Evolutionary conservation across 92 coral and sea anemone species (phyloP), one percentile per base, ranked within the genome.

Genomic region (Isaurus tuberculatus): DNA sequence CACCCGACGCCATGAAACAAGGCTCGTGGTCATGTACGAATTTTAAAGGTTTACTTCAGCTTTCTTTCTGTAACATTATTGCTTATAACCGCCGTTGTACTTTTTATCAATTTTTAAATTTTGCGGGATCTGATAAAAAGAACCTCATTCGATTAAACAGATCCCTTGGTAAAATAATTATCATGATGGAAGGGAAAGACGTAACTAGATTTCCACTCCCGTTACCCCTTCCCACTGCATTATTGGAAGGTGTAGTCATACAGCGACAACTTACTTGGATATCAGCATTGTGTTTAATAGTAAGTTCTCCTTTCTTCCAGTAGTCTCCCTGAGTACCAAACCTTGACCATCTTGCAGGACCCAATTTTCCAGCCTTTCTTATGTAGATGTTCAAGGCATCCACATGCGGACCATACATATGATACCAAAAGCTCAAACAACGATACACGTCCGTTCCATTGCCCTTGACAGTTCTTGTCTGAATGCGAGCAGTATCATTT

Each of bases 341-440:
- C 68, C 82, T 91, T 15, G 80, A 84, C 98, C 98, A 95, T 72
- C 86, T 89, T 1, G 90, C 86, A 40, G 88, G 79, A 0, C 97
- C 98, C 19, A 90, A 86, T 23, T 65, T 64, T 28, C 89, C 84
- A 10, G 79, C 86, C 46, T 63, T 64, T 25, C 20, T 55, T 25
- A 88, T 85, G 84, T 94, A 94, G 31, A 95, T 77, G 44, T 94
- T 91, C 5, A 95, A 73, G 16, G 83, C 63, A 79, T 95, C 90
- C 34, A 95, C 98, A 61, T 94, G 97, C 2, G 98, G 96, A 10
- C 98, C 98, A 68, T 95, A 92, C 98, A 95, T 95, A 58, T 95
- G 98, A 75, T 95, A 95, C 95, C 98, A 94, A 84, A 95, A 95
- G 60, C 86, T 73, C 9, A 95, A 79, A 55, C 98, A 95, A 57